Conservation (phyloP, 1,140 invertebrate genomes). For the Bactericera cockerelli region DNA sequence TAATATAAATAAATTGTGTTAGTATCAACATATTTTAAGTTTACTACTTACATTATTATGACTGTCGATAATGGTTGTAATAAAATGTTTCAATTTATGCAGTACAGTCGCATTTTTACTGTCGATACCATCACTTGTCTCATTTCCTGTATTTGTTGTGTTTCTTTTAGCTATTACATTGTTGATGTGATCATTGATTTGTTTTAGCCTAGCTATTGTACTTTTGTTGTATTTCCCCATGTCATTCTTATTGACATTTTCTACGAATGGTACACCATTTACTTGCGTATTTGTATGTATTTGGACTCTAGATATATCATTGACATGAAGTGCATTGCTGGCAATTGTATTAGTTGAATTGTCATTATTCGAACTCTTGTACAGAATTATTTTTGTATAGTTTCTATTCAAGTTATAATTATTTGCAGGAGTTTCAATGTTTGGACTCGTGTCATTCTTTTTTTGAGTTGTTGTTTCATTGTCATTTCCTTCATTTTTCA, state of each 20-base stretch:
- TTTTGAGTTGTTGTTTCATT: not conserved
- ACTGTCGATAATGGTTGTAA: not conserved
- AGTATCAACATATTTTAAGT: no score
- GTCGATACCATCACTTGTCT: no score
- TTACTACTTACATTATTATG: not conserved
- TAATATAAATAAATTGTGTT: no score
- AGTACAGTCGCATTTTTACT: not conserved
- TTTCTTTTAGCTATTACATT: slow-evolving; percentile 3
- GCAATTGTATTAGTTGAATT: not conserved
- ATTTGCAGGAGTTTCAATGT: not conserved
- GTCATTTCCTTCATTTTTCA: not conserved
- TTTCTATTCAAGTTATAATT: not conserved
- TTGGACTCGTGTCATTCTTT: not conserved
- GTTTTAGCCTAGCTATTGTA: not conserved
- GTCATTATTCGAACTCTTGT: not conserved
- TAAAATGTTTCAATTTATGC: slow-evolving; percentile 1
- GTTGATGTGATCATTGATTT: not conserved
- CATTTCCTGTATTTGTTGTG: not conserved
- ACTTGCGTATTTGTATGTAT: not conserved
- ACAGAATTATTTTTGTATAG: not conserved
- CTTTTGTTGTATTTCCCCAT: not conserved
- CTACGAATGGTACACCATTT: not conserved
- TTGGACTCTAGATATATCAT: not conserved
- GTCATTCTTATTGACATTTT: slow-evolving; percentile 3
- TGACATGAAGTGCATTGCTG: no score